phyloP scores from a whole-genome alignment of 2,113 vertebrate species.

The Hyperoodon ampullatus region DNA sequence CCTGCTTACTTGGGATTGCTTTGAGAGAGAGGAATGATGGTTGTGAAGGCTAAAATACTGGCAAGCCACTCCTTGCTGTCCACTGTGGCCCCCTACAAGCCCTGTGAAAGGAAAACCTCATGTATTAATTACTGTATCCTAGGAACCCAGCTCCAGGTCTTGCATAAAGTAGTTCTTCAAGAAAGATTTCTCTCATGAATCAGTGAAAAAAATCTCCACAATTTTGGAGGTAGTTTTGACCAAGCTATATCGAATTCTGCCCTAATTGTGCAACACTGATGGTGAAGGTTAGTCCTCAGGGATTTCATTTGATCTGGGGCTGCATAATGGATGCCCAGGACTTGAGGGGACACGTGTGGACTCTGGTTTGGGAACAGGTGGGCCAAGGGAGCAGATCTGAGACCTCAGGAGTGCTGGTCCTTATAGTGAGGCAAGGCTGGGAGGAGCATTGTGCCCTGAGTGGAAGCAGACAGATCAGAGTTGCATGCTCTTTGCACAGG shows the following conservation, averaged over 20 bases:
- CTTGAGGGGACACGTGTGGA: neutral
- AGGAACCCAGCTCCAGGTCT: neutral
- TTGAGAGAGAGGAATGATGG: neutral
- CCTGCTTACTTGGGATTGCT: neutral
- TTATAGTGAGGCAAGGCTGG: neutral
- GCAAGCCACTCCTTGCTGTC: neutral
- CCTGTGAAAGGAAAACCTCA: neutral
- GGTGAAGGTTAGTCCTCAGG: too few relatives aligned
- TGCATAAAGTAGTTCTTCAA: neutral
- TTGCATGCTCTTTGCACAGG: neutral
- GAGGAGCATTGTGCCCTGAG: neutral
- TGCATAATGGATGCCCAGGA: neutral
- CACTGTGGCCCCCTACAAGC: neutral
- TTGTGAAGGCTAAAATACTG: neutral
- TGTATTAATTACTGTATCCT: neutral
- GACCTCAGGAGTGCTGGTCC: neutral
- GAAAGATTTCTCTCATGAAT: neutral
- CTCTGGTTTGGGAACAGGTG: neutral
- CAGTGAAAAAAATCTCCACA: neutral
- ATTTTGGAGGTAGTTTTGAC: neutral
- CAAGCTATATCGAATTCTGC: neutral
- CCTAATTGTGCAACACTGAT: neutral
- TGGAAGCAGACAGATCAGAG: neutral
- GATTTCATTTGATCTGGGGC: neutral
- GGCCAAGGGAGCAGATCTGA: neutral